phyloP scores from a whole-genome alignment of 2,113 vertebrate genomes.

The Hemicordylus capensis region DNA sequence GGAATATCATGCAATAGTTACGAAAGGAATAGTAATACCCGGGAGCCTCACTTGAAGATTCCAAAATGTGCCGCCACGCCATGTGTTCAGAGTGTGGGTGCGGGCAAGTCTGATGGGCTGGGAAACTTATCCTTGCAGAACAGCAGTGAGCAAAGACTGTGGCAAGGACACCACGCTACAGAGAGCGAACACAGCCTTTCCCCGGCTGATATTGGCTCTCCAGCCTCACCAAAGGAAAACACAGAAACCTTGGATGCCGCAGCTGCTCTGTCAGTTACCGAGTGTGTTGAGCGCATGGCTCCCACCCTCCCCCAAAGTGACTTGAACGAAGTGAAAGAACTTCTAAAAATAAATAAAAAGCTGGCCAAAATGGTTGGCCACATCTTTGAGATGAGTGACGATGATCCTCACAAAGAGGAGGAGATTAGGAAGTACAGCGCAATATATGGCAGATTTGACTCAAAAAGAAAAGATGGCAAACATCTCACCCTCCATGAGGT shows the following conservation, averaged over 20 bases:
- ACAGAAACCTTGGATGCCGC: constrained; percentile 89
- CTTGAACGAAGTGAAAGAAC: constrained; percentile 85
- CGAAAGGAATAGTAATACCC: constrained; percentile 74
- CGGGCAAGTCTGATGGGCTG: constrained; percentile 74
- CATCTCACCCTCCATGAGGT: constrained; percentile 98
- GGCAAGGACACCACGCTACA: constrained; percentile 87
- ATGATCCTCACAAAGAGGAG: constrained; percentile 91
- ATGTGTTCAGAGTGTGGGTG: constrained; percentile 81
- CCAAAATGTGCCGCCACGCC: constrained; percentile 85
- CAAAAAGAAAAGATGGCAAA: constrained; percentile 95
- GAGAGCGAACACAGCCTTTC: constrained; percentile 93
- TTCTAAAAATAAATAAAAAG: constrained; percentile 95
- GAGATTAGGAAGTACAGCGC: constrained; percentile 98
- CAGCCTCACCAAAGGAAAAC: constrained; percentile 90
- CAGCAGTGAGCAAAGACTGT: constrained; percentile 83
- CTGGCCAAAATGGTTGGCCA: constrained; percentile 97
- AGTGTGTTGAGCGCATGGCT: constrained; percentile 93
- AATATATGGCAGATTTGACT: constrained; percentile 98
- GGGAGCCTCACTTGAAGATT: constrained; percentile 86
- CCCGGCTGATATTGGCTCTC: constrained; percentile 89
- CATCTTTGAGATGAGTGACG: constrained; percentile 94
- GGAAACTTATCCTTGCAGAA: constrained; percentile 82
- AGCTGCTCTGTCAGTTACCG: constrained; percentile 89
- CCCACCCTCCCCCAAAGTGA: constrained; percentile 86
- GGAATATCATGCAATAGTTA: constrained; percentile 80